Conservation (phyloP, 1,140 invertebrate species). For the Drosophila lacertosa region DNA sequence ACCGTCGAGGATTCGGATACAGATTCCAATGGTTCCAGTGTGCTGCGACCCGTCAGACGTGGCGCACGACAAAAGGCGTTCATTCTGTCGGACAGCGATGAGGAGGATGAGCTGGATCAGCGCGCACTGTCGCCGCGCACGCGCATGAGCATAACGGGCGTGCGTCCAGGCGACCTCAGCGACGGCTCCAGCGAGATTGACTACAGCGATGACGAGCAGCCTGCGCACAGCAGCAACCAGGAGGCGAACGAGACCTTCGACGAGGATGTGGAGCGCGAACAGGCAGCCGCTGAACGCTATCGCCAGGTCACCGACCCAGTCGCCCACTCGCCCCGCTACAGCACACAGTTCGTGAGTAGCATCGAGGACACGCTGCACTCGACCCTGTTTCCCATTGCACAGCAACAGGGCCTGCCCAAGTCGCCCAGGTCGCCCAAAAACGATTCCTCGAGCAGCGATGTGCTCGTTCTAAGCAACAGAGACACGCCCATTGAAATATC, state of each 20-base stretch:
- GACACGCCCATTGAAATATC: constrained; percentile 71
- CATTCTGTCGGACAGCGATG: constrained; percentile 61
- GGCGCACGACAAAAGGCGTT: too few relatives aligned
- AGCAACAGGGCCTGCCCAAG: background rate
- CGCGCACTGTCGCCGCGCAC: constrained; percentile 70
- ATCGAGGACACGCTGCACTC: constrained; percentile 68
- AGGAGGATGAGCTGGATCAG: constrained; percentile 70
- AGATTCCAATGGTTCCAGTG: constrained; percentile 8
- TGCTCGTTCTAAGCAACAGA: constrained; percentile 63
- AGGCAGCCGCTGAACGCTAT: constrained; percentile 10
- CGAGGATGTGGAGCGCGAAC: constrained; percentile 8
- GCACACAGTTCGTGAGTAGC: constrained; percentile 55
- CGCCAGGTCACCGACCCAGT: background rate
- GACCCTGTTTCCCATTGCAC: constrained; percentile 48
- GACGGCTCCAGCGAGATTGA: constrained; percentile 76
- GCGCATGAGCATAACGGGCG: constrained; percentile 79
- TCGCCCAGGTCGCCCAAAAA: constrained; percentile 32
- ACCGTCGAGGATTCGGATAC: constrained; percentile 35
- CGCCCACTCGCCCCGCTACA: constrained; percentile 57
- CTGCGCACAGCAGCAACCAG: background rate
- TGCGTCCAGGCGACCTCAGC: constrained; percentile 64
- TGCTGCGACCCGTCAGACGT: constrained; percentile 1
- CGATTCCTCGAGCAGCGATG: constrained; percentile 64
- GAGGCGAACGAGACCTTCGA: background rate
- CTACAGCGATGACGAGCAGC: constrained; percentile 45